Evolutionary conservation across 2,113 vertebrate species (phyloP).

Genomic region (Ictidomys tridecemlineatus): DNA sequence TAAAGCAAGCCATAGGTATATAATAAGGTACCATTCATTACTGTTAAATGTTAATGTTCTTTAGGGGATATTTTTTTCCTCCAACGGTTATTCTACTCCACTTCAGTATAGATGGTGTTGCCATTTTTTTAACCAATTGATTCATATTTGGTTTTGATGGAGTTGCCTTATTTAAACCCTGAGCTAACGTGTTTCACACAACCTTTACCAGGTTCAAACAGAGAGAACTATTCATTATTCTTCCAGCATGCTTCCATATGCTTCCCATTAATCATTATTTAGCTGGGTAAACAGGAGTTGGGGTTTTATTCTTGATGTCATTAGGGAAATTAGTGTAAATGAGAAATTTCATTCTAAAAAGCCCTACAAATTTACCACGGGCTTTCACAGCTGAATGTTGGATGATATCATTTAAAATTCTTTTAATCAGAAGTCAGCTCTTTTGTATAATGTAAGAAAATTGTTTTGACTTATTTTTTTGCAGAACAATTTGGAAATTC

Average conservation of each 20-base stretch:
- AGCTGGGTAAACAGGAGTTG: conserved; percentile 75
- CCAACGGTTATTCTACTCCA: neutral
- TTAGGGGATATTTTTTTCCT: conserved; percentile 12
- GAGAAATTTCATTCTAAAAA: conserved; percentile 78
- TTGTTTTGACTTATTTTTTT: neutral
- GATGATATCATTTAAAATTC: conserved; percentile 63
- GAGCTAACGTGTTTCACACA: conserved; percentile 60
- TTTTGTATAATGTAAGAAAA: conserved; percentile 33
- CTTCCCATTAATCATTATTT: conserved; percentile 84
- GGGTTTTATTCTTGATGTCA: conserved; percentile 74
- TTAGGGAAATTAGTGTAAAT: conserved; percentile 79
- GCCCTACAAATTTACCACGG: conserved; percentile 61
- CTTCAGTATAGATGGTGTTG: neutral
- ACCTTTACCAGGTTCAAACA: conserved; percentile 66
- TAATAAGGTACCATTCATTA: neutral
- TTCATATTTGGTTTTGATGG: conserved; percentile 76
- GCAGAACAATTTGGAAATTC: conserved; percentile 42
- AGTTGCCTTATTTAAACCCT: conserved; percentile 51
- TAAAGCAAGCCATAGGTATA: neutral
- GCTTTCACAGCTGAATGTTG: conserved; percentile 47
- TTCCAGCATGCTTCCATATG: conserved; percentile 76
- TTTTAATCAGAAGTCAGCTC: conserved; percentile 51
- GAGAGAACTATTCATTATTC: conserved; percentile 75
- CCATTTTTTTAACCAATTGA: conserved; percentile 58
- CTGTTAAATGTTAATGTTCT: neutral